phyloP scores from a whole-genome alignment of 92 coral and sea anemone species.

The Bergia puertoricense region DNA sequence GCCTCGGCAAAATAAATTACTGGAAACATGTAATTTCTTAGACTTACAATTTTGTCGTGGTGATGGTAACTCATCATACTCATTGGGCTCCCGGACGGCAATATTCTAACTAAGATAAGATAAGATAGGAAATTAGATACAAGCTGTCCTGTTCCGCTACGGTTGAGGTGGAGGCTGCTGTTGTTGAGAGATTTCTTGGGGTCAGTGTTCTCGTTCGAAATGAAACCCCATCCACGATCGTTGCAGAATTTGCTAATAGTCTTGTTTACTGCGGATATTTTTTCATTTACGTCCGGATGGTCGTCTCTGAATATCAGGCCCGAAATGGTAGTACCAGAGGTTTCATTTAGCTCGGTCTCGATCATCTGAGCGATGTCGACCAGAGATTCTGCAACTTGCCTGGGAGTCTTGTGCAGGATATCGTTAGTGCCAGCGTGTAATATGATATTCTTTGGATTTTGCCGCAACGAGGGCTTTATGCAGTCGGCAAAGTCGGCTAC shows the following conservation, averaged over 20 bases:
- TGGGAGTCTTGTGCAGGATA: constrained; percentile 26
- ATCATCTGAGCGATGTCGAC: constrained; percentile 23
- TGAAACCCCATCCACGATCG: constrained; percentile 19
- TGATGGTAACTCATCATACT: neutral
- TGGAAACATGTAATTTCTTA: neutral
- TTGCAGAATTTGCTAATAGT: constrained; percentile 33
- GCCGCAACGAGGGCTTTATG: constrained; percentile 28
- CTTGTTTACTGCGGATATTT: constrained; percentile 35
- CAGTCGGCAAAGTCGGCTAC: constrained; percentile 28
- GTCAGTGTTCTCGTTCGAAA: constrained; percentile 10
- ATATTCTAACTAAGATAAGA: neutral
- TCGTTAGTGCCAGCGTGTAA: constrained; percentile 41
- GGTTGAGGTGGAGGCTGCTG: neutral
- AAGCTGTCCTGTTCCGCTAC: neutral
- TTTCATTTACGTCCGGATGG: constrained; percentile 25
- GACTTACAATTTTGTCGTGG: constrained; percentile 7
- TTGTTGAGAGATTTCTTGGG: constrained; percentile 8
- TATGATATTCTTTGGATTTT: constrained; percentile 31
- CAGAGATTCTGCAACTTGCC: constrained; percentile 33
- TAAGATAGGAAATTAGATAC: neutral
- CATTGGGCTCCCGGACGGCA: neutral
- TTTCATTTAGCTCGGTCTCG: constrained; percentile 22
- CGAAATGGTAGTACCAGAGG: constrained; percentile 19
- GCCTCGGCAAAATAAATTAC: constrained; percentile 6
- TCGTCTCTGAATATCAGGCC: constrained; percentile 28